These are phyloP conservation scores for Patagioenas fasciata DNA, from an alignment of 2,113 vertebrate species.

Conservation along the genomic window DNA sequence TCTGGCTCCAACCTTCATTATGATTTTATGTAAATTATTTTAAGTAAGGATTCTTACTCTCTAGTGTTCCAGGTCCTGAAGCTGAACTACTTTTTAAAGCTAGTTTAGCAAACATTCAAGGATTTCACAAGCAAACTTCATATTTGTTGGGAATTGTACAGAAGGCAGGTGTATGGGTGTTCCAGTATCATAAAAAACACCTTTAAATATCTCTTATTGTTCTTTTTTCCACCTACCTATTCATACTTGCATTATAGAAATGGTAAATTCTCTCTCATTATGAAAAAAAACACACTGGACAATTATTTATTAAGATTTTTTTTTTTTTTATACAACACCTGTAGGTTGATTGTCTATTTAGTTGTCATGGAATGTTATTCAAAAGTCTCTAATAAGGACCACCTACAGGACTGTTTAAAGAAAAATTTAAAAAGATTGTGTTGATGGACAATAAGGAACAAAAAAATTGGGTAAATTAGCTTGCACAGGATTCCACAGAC, in stretches of 20 bases:
- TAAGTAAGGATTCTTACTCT: neutral
- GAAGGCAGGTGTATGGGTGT: neutral
- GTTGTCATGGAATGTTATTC: neutral
- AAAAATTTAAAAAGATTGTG: neutral
- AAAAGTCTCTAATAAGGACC: neutral
- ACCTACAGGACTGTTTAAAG: neutral
- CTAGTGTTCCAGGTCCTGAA: neutral
- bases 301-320: neutral
- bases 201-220: neutral
- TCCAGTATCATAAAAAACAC: neutral
- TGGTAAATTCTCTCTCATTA: neutral
- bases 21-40: slow-evolving; percentile 49
- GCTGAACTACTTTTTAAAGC: neutral
- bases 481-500: neutral
- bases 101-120: neutral
- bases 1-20: slow-evolving; percentile 58
- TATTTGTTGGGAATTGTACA: neutral
- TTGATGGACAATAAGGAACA: neutral
- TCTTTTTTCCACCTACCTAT: neutral
- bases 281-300: neutral
- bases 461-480: neutral
- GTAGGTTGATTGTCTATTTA: neutral
- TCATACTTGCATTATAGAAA: neutral
- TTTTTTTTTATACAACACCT: neutral
- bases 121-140: neutral